Evolutionary conservation across 2,113 vertebrate genomes (phyloP), one percentile per base, ranked within the genome.

Genomic region (Phrynosoma platyrhinos): DNA sequence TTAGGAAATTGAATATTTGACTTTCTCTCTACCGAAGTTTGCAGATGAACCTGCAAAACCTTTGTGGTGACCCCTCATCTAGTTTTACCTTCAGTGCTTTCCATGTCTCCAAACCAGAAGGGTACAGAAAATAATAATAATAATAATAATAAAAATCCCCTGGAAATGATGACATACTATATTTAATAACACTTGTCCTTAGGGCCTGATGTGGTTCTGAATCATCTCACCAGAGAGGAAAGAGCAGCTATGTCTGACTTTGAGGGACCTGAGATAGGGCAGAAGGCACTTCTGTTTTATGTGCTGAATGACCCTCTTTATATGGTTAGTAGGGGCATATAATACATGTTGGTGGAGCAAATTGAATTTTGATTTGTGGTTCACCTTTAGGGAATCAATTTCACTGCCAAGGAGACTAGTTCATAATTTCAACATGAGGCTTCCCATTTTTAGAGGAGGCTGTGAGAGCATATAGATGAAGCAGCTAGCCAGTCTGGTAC

Each of bases 311-410:
- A 78, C 78, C 79, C 66, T 88, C 79, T 86, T 88, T 89, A 66
- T 79, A 52, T 87, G 71, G 10, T 75, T 88, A 68, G 36, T 10
- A 13, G 83, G 58, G 53, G 58, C 18, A 85, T 42, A 90, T 66
- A 88, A 83, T 77, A 47, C 30, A 40, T 86, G 71, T 71, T 80
- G 74, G 66, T 83, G 7, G 27, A 87, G 78, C 30, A 92, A 90
- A 80, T 91, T 27, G 58, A 40, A 20, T 91, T 94, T 92, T 68
- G 68, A 83, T 79, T 87, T 90, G 55, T 88, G 36, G 21, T 74
- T 91, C 66, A 27, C 53, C 84, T 91, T 85, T 83, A 88, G 84
- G 85, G 75, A 36, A 58, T 82, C 21, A 14, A 16, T 80, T 87
- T 40, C 88, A 82, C 52, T 93, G 85, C 52, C 77, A 62, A 90